These are phyloP conservation scores for Triplophysa tibetana DNA, from an alignment of 2,113 vertebrate species.

Conservation along the genomic window DNA sequence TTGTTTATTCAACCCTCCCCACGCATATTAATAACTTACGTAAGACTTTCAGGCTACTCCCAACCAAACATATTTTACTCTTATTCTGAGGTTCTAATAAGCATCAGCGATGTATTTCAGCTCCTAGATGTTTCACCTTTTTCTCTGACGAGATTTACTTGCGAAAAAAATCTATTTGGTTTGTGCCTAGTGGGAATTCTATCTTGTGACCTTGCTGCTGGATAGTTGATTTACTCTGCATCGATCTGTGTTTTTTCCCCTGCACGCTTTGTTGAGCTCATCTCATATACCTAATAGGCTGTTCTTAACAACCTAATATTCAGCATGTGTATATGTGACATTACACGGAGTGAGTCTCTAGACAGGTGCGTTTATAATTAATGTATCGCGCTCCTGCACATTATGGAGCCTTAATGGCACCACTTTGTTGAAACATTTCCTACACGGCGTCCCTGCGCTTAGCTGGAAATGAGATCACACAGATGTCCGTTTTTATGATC, in stretches of 20 bases:
- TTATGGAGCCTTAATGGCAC: constrained; percentile 37
- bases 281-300: constrained; percentile 36
- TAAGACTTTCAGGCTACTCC: not conserved
- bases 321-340: not conserved
- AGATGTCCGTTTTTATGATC: constrained; percentile 11
- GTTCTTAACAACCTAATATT: constrained; percentile 36
- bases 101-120: constrained; percentile 11
- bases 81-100: constrained; percentile 24
- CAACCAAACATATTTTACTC: not conserved
- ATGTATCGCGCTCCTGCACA: constrained; percentile 23
- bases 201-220: constrained; percentile 34
- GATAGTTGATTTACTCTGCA: constrained; percentile 43
- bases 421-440: constrained; percentile 12
- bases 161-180: constrained; percentile 44
- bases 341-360: not conserved
- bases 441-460: not conserved
- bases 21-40: not conserved
- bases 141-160: constrained; percentile 43
- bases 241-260: constrained; percentile 34
- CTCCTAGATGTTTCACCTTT: constrained; percentile 13
- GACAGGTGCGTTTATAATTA: constrained; percentile 15
- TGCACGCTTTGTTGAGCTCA: constrained; percentile 35
- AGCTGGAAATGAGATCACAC: constrained; percentile 17
- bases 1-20: not conserved
- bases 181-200: constrained; percentile 38